Conservation (phyloP, 1,140 invertebrate genomes). For the Drosophila arawakana region DNA sequence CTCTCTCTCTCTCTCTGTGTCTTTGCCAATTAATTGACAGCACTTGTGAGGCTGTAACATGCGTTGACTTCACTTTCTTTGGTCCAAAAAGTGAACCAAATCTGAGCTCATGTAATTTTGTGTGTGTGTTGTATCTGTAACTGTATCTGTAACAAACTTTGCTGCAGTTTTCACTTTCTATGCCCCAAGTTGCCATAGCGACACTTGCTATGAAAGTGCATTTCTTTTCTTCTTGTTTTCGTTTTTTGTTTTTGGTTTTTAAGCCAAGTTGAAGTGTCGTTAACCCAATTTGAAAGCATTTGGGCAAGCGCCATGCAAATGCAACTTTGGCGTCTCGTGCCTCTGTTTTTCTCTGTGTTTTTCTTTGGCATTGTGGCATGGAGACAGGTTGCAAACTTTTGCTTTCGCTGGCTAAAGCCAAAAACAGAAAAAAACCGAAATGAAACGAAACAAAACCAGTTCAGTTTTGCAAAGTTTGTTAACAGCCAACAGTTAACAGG, state of each 20-base stretch:
- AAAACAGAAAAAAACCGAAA: slow-evolving; percentile 1
- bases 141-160: slow-evolving; percentile 58
- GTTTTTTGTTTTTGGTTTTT: slow-evolving; percentile 12
- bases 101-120: slow-evolving; percentile 60
- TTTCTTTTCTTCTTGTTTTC: slow-evolving; percentile 28
- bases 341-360: slow-evolving; percentile 5
- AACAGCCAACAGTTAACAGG: slow-evolving; percentile 36
- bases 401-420: slow-evolving; percentile 66
- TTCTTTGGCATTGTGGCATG: slow-evolving; percentile 43
- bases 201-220: slow-evolving; percentile 78
- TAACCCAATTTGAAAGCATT: slow-evolving; percentile 82
- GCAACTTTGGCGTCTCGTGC: slow-evolving; percentile 45
- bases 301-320: slow-evolving; percentile 67
- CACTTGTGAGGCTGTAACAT: slow-evolving; percentile 37
- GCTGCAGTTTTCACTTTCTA: slow-evolving; percentile 74
- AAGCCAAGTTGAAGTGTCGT: slow-evolving; percentile 71
- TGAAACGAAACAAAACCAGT: slow-evolving; percentile 61
- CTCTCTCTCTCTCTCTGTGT: neutral
- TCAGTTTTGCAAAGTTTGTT: slow-evolving; percentile 61
- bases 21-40: slow-evolving; percentile 37
- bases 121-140: slow-evolving; percentile 44
- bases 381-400: slow-evolving; percentile 72
- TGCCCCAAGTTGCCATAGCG: slow-evolving; percentile 51
- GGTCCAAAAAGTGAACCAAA: slow-evolving; percentile 61
- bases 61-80: slow-evolving; percentile 68